A percentile compares a stretch with the other conserved stretches of the same genome.
Conservation (phyloP, 2,113 vertebrate genomes). For the Phrynosoma blainvillii region DNA sequence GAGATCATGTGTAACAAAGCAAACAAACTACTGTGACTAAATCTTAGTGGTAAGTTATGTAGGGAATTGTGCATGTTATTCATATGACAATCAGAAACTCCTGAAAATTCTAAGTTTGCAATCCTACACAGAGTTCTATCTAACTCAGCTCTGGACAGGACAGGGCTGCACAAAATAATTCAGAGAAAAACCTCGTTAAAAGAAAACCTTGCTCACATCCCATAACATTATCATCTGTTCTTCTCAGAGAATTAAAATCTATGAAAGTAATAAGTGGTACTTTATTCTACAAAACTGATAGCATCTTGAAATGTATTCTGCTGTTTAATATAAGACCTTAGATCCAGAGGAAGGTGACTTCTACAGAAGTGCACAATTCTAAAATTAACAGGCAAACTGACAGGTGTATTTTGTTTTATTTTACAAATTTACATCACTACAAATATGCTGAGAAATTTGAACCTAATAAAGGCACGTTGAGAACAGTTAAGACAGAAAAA, state of each 20-base stretch:
- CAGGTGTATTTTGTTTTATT: background rate
- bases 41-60: background rate
- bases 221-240: background rate
- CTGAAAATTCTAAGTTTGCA: background rate
- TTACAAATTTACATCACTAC: background rate
- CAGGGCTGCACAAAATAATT: background rate
- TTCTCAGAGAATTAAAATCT: background rate
- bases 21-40: background rate
- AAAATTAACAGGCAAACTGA: too few species aligned
- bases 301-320: background rate
- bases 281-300: background rate
- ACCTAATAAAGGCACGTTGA: background rate
- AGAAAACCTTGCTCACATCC: too few species aligned
- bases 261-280: too few species aligned
- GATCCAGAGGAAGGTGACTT: background rate
- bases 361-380: too few species aligned
- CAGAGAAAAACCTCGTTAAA: background rate
- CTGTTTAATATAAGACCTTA: background rate
- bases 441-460: background rate
- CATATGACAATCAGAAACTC: background rate
- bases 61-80: background rate
- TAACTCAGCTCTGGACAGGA: background rate
- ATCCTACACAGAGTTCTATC: background rate
- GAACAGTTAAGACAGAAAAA: background rate
- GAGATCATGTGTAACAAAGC: constrained; percentile 4